These are phyloP conservation scores for Corticium candelabrum DNA, from an alignment of 37 sponge, comb jelly and placozoan species.

Conservation along the genomic window DNA sequence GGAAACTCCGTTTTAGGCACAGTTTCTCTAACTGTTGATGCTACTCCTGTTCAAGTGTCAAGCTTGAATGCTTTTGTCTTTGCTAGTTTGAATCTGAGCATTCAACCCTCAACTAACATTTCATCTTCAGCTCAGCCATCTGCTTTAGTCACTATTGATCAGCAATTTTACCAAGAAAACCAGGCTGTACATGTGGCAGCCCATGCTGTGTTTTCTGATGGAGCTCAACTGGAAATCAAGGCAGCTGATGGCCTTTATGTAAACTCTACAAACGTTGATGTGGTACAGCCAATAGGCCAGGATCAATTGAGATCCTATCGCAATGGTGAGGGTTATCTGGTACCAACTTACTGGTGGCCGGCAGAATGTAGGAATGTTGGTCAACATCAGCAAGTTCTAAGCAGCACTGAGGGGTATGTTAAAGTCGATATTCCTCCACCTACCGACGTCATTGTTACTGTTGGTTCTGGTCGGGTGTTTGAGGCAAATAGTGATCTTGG, in stretches of 20 bases:
- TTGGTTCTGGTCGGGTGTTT: neutral
- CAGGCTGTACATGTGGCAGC: neutral
- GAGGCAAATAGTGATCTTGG: neutral
- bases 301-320: neutral
- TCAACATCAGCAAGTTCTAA: neutral
- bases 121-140: neutral
- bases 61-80: neutral
- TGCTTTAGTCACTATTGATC: neutral
- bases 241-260: neutral
- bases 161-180: neutral
- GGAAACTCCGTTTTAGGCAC: neutral
- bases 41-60: neutral
- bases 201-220: neutral
- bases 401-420: neutral
- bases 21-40: neutral
- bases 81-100: neutral
- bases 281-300: neutral
- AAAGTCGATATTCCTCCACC: conserved; percentile 3
- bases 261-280: neutral
- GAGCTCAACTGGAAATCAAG: neutral
- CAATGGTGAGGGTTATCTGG: neutral
- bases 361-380: neutral
- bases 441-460: neutral
- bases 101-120: neutral
- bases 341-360: neutral